A percentile compares a stretch with the other conserved stretches of the same genome.
These are phyloP conservation scores for Andrena bucephala DNA, from an alignment of 2,888 invertebrate genomes.

Conservation along the genomic window DNA sequence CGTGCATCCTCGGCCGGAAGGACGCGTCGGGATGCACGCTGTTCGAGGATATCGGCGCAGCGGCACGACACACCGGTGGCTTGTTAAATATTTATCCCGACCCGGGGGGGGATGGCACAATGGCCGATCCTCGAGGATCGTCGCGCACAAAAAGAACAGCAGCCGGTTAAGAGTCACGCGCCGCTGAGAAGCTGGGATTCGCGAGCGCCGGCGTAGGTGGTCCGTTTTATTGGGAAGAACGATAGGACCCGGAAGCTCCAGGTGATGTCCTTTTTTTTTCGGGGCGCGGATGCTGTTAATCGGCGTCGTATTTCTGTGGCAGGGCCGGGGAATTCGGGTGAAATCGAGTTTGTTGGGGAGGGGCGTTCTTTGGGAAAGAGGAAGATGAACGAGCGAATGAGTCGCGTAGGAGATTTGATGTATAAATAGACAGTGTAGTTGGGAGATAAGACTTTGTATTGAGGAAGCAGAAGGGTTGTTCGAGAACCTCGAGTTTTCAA, in stretches of 20 bases:
- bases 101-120: conserved; percentile 52
- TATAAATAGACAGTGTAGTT: no score
- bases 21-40: conserved; percentile 64
- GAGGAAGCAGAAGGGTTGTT: background rate
- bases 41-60: conserved; percentile 74
- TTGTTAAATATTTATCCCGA: conserved; percentile 78
- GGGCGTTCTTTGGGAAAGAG: no score
- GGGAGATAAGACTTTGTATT: conserved; percentile 1
- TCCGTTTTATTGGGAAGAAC: conserved; percentile 25
- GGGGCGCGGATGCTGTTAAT: conserved; percentile 29
- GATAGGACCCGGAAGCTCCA: conserved; percentile 52
- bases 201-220: conserved; percentile 3
- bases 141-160: conserved; percentile 65
- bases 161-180: conserved; percentile 68
- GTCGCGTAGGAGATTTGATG: no score
- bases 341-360: conserved; percentile 15
- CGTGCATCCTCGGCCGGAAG: conserved; percentile 65
- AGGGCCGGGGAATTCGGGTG: conserved; percentile 29
- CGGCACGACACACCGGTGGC: conserved; percentile 58
- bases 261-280: conserved; percentile 31
- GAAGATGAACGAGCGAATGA: no score
- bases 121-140: conserved; percentile 36
- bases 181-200: conserved; percentile 30
- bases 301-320: conserved; percentile 21
- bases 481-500: no score